A percentile compares a stretch with the other conserved stretches of the same genome.
These are phyloP conservation scores for Chrysocyon brachyurus DNA, from an alignment of 2,797 vertebrate species.

Conservation along the genomic window DNA sequence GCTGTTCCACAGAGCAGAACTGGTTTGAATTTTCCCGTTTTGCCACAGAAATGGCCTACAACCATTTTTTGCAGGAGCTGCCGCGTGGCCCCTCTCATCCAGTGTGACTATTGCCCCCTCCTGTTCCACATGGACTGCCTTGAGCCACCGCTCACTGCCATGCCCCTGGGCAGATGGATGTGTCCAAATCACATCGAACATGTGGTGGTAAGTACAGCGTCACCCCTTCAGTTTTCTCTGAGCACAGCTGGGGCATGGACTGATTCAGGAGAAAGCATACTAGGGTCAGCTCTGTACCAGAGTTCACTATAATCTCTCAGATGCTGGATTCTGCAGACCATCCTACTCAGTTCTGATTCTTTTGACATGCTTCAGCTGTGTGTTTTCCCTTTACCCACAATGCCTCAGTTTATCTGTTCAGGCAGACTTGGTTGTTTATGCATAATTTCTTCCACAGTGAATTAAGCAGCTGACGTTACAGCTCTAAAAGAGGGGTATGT, in stretches of 20 bases:
- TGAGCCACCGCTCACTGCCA: conserved; percentile 98
- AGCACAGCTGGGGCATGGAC: neutral
- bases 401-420: neutral
- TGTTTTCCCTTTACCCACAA: conserved; percentile 8
- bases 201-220: conserved; percentile 92
- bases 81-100: conserved; percentile 97
- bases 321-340: neutral
- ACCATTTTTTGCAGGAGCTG: conserved; percentile 93
- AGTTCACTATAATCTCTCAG: neutral
- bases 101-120: conserved; percentile 99
- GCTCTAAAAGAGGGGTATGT: neutral
- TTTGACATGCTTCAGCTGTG: conserved; percentile 32
- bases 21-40: conserved; percentile 56
- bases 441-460: conserved; percentile 50
- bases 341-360: neutral
- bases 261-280: neutral
- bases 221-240: neutral
- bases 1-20: neutral
- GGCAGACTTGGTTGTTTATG: neutral
- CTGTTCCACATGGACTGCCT: conserved; percentile 99
- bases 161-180: conserved; percentile 99
- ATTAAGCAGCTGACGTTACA: neutral
- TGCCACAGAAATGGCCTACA: conserved; percentile 52
- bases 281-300: neutral
- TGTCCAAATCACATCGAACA: conserved; percentile 99